Conservation (phyloP, 2,888 invertebrate species). For the Catocala sponsa region DNA sequence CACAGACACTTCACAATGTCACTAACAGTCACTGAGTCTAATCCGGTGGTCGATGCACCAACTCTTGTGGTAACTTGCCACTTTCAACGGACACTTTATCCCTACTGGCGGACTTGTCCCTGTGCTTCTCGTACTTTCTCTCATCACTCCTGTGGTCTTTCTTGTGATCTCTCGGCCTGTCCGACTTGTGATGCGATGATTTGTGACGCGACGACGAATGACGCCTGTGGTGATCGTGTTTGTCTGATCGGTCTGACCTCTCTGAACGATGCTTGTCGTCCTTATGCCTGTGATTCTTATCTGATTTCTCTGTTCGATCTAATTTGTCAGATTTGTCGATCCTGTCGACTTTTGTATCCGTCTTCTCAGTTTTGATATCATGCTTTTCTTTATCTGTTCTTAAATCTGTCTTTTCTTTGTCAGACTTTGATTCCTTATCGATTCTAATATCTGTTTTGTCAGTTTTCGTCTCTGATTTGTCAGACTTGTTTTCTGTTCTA, state of each 20-base stretch:
- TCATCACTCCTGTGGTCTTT: constrained; percentile 70
- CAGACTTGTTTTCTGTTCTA: constrained; percentile 32
- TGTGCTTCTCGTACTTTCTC: constrained; percentile 65
- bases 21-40: constrained; percentile 52
- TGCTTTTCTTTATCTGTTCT: constrained; percentile 31
- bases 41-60: constrained; percentile 76
- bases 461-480: constrained; percentile 42
- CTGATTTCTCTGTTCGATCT: constrained; percentile 47
- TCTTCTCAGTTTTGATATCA: constrained; percentile 12
- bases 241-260: constrained; percentile 53
- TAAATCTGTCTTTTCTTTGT: constrained; percentile 42
- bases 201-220: constrained; percentile 78
- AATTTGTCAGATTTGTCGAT: constrained; percentile 38
- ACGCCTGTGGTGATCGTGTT: constrained; percentile 68
- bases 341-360: constrained; percentile 19
- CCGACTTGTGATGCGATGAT: constrained; percentile 67
- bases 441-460: constrained; percentile 48
- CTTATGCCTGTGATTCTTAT: constrained; percentile 62
- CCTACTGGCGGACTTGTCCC: constrained; percentile 46
- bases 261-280: constrained; percentile 52
- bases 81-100: constrained; percentile 54
- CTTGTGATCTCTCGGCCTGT: constrained; percentile 66
- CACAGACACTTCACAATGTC: constrained; percentile 33
- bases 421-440: constrained; percentile 20
- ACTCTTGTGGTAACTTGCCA: constrained; percentile 66